Conservation (phyloP, 2,797 vertebrate genomes). For the Sciaenops ocellatus region DNA sequence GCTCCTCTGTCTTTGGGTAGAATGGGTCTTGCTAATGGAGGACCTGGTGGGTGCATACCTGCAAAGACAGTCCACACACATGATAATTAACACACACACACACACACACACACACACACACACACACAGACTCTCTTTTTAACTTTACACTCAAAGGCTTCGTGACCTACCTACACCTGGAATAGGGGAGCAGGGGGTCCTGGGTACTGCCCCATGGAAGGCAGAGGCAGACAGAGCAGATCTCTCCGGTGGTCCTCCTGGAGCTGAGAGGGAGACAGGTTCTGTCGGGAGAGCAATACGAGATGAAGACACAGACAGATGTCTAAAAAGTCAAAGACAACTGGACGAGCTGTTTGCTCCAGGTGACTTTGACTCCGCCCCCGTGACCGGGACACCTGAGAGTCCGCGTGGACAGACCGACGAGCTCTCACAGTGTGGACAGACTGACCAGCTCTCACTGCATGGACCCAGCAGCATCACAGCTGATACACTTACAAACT, state of each 20-base stretch:
- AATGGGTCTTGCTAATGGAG: conserved; percentile 93
- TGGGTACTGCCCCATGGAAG: conserved; percentile 79
- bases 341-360: background rate
- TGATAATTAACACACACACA: background rate
- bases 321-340: conserved; percentile 32
- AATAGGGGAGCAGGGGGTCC: conserved; percentile 89
- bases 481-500: background rate
- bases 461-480: background rate
- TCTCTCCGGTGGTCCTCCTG: conserved; percentile 92
- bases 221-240: conserved; percentile 68
- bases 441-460: background rate
- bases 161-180: conserved; percentile 91
- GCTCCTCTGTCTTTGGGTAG: conserved; percentile 93
- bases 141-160: background rate
- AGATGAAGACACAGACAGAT: conserved; percentile 10
- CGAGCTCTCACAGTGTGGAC: background rate
- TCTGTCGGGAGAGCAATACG: conserved; percentile 73
- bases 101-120: background rate
- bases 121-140: background rate
- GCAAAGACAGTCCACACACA: conserved; percentile 34
- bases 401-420: background rate
- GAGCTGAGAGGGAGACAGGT: conserved; percentile 81
- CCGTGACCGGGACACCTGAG: background rate
- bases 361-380: conserved; percentile 8
- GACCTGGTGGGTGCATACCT: conserved; percentile 96